Conservation (phyloP, 1,140 invertebrate genomes). For the Drosophila funebris region DNA sequence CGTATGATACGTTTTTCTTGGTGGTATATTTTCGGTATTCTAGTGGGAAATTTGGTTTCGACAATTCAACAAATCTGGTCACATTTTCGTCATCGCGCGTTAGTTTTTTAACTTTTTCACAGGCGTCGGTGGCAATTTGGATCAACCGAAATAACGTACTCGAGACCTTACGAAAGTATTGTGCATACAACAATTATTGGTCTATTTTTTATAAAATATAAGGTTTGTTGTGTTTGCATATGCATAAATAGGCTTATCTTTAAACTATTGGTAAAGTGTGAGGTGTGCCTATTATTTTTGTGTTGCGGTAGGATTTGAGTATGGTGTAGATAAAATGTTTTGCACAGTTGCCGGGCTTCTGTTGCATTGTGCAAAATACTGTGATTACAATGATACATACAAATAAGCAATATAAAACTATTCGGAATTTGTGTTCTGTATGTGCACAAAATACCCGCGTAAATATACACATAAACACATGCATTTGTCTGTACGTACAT, state of each 20-base stretch:
- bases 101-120: conserved; percentile 46
- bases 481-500: background rate
- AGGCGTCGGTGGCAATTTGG: conserved; percentile 31
- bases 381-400: background rate
- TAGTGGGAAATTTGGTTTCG: background rate
- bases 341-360: conserved; percentile 45
- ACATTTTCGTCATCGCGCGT: conserved; percentile 23
- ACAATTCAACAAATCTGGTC: background rate
- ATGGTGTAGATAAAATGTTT: conserved; percentile 37
- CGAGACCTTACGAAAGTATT: background rate
- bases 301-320: conserved; percentile 49
- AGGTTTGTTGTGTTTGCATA: conserved; percentile 25
- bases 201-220: background rate
- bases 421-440: background rate
- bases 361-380: background rate
- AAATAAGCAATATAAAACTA: background rate
- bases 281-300: conserved; percentile 8
- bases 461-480: background rate
- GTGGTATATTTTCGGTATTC: too few relatives aligned
- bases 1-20: background rate
- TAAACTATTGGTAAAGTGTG: background rate
- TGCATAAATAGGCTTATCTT: background rate
- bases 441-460: conserved; percentile 5
- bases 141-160: background rate
- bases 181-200: background rate